These are phyloP conservation scores for Semotilus atromaculatus DNA, from an alignment of 2,797 vertebrate genomes.

Conservation along the genomic window DNA sequence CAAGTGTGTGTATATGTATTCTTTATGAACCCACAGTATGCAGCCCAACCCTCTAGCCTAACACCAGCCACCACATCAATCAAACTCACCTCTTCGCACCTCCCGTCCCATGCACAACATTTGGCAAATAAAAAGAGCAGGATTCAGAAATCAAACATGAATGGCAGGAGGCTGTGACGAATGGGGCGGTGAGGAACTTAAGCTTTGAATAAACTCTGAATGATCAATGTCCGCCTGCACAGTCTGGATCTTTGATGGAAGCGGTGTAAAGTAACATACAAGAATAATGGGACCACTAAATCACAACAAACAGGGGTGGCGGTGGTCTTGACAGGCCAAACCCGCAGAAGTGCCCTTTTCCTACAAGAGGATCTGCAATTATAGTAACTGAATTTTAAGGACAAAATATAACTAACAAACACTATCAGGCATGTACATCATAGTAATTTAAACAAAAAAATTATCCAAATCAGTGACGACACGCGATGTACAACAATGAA, in stretches of 20 bases:
- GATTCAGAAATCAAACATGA: constrained; percentile 20
- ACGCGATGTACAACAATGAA: neutral
- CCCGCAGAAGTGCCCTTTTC: neutral
- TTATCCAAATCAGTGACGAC: neutral
- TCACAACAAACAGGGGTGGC: constrained; percentile 29
- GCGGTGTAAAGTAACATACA: constrained; percentile 3
- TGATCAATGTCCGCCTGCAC: constrained; percentile 4
- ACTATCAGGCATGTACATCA: neutral
- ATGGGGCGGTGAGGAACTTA: constrained; percentile 19
- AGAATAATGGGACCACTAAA: constrained; percentile 18
- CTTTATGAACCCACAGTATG: constrained; percentile 39
- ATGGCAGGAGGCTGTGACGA: constrained; percentile 24
- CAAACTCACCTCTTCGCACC: constrained; percentile 18
- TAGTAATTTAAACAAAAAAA: neutral
- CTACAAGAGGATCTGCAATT: neutral
- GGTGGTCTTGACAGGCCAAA: neutral
- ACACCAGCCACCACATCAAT: constrained; percentile 57
- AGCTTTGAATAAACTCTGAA: constrained; percentile 32
- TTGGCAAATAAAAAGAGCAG: constrained; percentile 32
- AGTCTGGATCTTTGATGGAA: constrained; percentile 33
- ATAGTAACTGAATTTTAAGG: neutral
- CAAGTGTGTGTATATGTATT: constrained; percentile 19
- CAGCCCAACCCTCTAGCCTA: constrained; percentile 58
- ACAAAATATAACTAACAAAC: neutral
- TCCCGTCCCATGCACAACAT: constrained; percentile 25